Evolutionary conservation across 2,888 invertebrate genomes (phyloP), one percentile per base, ranked within the genome.

Genomic region (Drosophila picticornis): DNA sequence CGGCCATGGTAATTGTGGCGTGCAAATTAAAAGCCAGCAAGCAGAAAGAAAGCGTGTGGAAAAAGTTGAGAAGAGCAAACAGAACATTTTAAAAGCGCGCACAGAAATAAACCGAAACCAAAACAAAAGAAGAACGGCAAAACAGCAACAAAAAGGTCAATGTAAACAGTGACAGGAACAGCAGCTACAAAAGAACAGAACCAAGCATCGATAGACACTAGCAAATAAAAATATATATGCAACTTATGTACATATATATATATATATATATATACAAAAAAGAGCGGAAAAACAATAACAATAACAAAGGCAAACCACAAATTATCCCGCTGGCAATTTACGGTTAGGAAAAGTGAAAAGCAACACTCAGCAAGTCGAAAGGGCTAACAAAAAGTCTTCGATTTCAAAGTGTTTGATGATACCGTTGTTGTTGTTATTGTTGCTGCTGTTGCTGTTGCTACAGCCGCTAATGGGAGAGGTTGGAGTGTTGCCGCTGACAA

Each of bases 1-100:
- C 77, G 90, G 88, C 87, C 84, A 79, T 89, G 90, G 86, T 83
- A 86, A 86, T 86, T 86, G 90, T 86, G 90, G 86, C 90, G 89
- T 90, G 85, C 89, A 90, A 90, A 87, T 87, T 87, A 87, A 87
- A 89, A 87, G 85, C 80, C 82, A 89, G 84, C 78, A 55, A 86
- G 72, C 59, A 65, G 68, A 52, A 72, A 71, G 67, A 60, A 70
- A 75, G 80, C 72, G 76, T 75, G 72, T 75, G 74, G 61, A 81
- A 90, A 84, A 85, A 77, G 74, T 77, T 81, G 63, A 69, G 60
- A 59, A 76, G 78, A 77, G 63, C 76, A 87, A 89, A 76, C 79
- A 69, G 62, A 75, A 69, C 71, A 85, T 77, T 80, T 82, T 69
- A 71, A 70, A 84, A 87, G 60, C 72, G 74, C 56, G 67, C 77